A percentile compares a stretch with the other conserved stretches of the same genome.
Conservation (phyloP, 2,888 invertebrate species). For the Drosophila silvestris region DNA sequence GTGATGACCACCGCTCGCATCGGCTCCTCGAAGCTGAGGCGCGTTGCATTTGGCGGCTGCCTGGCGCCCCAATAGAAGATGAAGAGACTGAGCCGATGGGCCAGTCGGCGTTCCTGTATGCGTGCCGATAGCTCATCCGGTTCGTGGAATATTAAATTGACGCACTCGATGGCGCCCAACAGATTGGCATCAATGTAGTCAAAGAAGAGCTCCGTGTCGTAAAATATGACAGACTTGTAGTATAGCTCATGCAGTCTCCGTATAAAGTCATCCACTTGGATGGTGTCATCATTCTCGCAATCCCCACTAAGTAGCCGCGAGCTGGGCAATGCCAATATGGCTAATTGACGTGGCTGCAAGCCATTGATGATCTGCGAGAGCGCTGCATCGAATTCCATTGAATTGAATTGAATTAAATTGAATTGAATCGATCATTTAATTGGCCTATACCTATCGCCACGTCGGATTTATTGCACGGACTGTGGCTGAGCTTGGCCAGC, state of each 20-base stretch:
- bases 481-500: constrained; percentile 28
- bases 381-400: constrained; percentile 58
- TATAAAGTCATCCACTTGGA: constrained; percentile 83
- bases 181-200: constrained; percentile 81
- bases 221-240: constrained; percentile 82
- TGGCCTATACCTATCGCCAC: constrained; percentile 71
- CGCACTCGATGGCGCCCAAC: constrained; percentile 82
- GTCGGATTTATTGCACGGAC: constrained; percentile 71
- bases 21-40: constrained; percentile 81
- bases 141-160: constrained; percentile 83
- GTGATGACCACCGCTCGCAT: constrained; percentile 89
- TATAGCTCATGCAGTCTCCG: constrained; percentile 78
- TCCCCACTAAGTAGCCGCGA: constrained; percentile 20
- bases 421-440: constrained; percentile 10
- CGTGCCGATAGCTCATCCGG: constrained; percentile 76
- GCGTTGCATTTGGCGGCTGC: constrained; percentile 85
- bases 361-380: constrained; percentile 83
- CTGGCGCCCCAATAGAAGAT: constrained; percentile 89
- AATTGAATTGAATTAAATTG: constrained; percentile 6
- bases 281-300: constrained; percentile 54
- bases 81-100: constrained; percentile 86
- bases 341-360: constrained; percentile 76
- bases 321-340: constrained; percentile 68
- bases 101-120: constrained; percentile 77
- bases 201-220: constrained; percentile 80